Conservation (phyloP, 92 coral and sea anemone genomes). For the Blastomussa wellsi region DNA sequence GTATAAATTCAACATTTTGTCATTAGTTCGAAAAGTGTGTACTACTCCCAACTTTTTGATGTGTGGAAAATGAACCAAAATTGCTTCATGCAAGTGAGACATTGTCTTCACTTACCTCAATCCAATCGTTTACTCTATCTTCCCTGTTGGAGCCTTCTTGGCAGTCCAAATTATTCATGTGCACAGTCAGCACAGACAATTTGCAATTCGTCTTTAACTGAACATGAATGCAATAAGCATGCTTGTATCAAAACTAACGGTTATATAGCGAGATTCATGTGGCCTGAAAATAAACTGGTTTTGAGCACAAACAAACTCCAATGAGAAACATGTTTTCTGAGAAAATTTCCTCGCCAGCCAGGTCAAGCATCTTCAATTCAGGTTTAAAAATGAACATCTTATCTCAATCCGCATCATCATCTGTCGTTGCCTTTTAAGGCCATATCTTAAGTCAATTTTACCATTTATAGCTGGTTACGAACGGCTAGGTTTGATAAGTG, state of each 20-base stretch:
- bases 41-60: not conserved
- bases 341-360: not conserved
- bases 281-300: not conserved
- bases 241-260: not conserved
- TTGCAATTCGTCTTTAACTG: not conserved
- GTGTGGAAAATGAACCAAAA: not conserved
- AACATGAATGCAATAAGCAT: not conserved
- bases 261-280: not conserved
- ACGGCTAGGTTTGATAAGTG: too few relatives aligned
- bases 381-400: not conserved
- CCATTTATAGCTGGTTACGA: not conserved
- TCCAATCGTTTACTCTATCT: not conserved
- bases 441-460: not conserved
- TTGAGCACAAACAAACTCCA: not conserved
- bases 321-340: not conserved
- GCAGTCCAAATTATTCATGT: not conserved
- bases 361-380: not conserved
- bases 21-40: too few relatives aligned
- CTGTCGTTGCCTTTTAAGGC: not conserved
- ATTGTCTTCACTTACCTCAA: slow-evolving; percentile 7
- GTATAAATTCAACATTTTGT: not conserved
- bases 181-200: not conserved
- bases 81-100: not conserved
- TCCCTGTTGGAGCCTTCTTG: not conserved
- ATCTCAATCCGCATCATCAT: not conserved